These are phyloP conservation scores for Globodera ellingtonae DNA, from an alignment of 1,140 invertebrate genomes.

Conservation along the genomic window DNA sequence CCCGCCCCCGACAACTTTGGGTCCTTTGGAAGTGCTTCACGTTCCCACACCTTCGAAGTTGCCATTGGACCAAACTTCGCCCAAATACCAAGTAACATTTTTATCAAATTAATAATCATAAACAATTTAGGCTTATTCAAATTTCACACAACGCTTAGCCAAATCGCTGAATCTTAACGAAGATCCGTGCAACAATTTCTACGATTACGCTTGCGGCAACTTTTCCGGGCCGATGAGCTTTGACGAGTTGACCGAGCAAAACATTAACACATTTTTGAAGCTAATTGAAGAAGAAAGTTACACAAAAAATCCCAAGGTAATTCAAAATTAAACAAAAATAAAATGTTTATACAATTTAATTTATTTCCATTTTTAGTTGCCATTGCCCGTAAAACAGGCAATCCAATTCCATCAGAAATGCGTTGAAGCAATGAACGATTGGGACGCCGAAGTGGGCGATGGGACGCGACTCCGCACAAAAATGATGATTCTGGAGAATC, in stretches of 20 bases:
- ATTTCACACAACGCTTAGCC: conserved; percentile 13
- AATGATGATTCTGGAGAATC: neutral
- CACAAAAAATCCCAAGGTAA: neutral
- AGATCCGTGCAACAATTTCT: conserved; percentile 43
- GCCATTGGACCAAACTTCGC: neutral
- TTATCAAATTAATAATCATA: neutral
- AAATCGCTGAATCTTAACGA: conserved; percentile 16
- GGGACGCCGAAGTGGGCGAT: conserved; percentile 14
- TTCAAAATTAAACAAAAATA: neutral
- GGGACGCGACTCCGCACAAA: neutral
- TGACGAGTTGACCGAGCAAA: conserved; percentile 11
- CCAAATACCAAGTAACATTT: neutral
- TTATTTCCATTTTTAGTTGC: conserved; percentile 11
- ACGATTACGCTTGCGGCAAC: conserved; percentile 39
- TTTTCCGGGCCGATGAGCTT: conserved; percentile 31
- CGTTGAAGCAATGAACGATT: conserved; percentile 12
- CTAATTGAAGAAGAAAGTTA: conserved; percentile 2
- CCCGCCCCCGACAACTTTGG: neutral
- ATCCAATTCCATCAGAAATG: conserved; percentile 22
- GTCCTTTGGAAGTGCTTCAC: neutral
- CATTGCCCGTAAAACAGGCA: conserved; percentile 19
- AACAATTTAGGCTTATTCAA: conserved; percentile 11
- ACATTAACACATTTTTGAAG: neutral
- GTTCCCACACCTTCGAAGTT: neutral
- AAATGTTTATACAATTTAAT: neutral